Conservation (phyloP, 2,888 invertebrate species). For the Caenorhabditis zanzibari region DNA sequence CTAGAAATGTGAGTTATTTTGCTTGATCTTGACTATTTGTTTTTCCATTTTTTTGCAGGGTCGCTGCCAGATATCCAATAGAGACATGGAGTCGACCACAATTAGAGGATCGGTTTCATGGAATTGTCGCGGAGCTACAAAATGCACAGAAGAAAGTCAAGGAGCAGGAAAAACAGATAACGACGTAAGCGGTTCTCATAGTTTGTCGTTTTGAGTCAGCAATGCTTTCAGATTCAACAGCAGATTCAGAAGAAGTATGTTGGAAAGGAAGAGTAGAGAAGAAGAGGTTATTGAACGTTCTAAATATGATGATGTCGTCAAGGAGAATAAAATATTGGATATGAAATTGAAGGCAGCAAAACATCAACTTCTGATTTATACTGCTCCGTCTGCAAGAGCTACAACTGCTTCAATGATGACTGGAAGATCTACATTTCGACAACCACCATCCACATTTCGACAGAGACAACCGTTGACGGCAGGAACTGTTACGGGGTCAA, state of each 20-base stretch:
- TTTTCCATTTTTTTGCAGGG: conserved; percentile 29
- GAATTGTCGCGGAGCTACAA: conserved; percentile 64
- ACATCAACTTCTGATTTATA: conserved; percentile 80
- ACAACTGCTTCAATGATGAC: conserved; percentile 74
- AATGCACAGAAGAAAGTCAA: conserved; percentile 73
- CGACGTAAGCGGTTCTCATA: conserved; percentile 59
- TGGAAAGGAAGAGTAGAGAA: conserved; percentile 61
- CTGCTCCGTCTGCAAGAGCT: conserved; percentile 75
- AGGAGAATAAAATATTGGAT: conserved; percentile 67
- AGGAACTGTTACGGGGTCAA: conserved; percentile 40
- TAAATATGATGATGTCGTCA: conserved; percentile 69
- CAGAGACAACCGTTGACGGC: conserved; percentile 39
- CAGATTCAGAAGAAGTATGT: conserved; percentile 65
- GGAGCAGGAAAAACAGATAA: conserved; percentile 76
- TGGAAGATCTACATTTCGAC: conserved; percentile 69
- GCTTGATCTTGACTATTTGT: neutral
- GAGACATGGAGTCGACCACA: conserved; percentile 81
- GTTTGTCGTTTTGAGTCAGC: too few species aligned
- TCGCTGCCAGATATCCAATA: conserved; percentile 73
- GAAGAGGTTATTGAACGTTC: conserved; percentile 63
- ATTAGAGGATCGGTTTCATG: conserved; percentile 80
- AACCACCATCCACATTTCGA: conserved; percentile 53
- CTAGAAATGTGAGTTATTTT: conserved; percentile 32
- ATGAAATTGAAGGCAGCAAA: conserved; percentile 77
- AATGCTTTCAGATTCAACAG: conserved; percentile 68